These are phyloP conservation scores for Callipepla squamata DNA, from an alignment of 2,113 vertebrate genomes.

Conservation along the genomic window DNA sequence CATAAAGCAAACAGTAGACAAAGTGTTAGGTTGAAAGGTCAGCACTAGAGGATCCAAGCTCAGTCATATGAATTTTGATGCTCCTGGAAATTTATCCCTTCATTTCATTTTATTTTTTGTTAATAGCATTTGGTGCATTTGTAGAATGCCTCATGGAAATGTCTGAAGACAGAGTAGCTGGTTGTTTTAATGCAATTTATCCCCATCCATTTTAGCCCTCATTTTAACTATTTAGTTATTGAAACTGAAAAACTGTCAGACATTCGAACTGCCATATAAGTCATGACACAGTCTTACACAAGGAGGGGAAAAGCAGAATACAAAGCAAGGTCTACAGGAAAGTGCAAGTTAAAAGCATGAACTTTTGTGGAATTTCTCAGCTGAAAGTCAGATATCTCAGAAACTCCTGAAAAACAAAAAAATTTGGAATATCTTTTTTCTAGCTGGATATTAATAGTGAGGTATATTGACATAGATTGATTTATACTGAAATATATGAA, in stretches of 20 bases:
- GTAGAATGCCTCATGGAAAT: neutral
- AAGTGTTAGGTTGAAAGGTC: neutral
- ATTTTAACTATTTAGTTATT: neutral
- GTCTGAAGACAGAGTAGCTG: neutral
- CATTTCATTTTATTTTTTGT: neutral
- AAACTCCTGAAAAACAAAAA: neutral
- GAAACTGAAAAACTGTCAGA: neutral
- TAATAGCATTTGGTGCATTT: neutral
- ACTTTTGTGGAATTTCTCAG: neutral
- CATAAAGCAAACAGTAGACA: neutral
- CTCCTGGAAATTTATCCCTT: neutral
- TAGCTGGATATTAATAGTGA: neutral
- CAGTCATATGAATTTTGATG: neutral
- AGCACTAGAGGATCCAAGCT: neutral
- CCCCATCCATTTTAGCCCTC: neutral
- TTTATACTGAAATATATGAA: neutral
- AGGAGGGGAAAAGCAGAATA: neutral
- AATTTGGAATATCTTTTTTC: neutral
- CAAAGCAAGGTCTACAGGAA: neutral
- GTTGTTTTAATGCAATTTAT: neutral
- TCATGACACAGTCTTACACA: rapidly evolving
- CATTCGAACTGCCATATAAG: rapidly evolving
- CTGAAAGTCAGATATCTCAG: neutral
- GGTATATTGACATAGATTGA: neutral
- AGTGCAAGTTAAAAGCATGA: neutral